Base-by-base conservation (phyloP, 1,140 invertebrate genomes). In the Brachionus paranguensis region DNA sequence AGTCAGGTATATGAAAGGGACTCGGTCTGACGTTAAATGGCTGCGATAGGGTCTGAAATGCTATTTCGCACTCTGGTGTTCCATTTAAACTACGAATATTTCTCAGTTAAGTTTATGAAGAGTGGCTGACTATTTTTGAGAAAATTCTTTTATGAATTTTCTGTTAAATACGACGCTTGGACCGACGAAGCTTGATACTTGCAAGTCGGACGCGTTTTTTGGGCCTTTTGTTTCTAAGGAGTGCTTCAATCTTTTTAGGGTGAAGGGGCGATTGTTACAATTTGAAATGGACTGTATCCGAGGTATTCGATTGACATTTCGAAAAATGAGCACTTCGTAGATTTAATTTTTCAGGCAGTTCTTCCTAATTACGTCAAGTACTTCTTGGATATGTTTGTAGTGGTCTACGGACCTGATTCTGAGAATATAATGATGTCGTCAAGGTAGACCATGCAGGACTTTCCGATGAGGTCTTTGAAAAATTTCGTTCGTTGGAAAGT, bases 331-430 rank as follows among this genome's bases (percentile, higher is more conserved):
- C 86, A 89, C 87, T 90, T 90, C 72, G 87, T 64, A 0, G 88
- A 84, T 24, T 89, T 90, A 2, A 91, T 85, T 8, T n/a, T 88
- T 89, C 2, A 91, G 84, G 14, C 87, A 87, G 6, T 89, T 87
- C 8, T 43, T 7, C 37, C 37, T 41, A 2, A 76, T 17, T 20
- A 17, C 24, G 14, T 76, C 17, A 20, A 76, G 14, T 20, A 76
- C 72, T 76, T 76, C 4, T 20, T 17, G 17, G 41, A 76, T 43
- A 29, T 76, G 72, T 43, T 43, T 17, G 37, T 20, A 6, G 29
- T 41, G 27, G 11, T 76, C 72, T 24, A 27, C 24, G 12, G 47
- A n/a, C n/a, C n/a, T 17, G 41, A 41, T 43, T 41, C 29, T 45
- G 72, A 76, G n/a, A 20, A 53, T 43, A 76, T 76, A 7, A 76